Percentiles rank a stretch among this genome's conserved stretches.
These are phyloP conservation scores for Azorinus chamasolen DNA, from an alignment of 2,888 invertebrate genomes.

Conservation along the genomic window DNA sequence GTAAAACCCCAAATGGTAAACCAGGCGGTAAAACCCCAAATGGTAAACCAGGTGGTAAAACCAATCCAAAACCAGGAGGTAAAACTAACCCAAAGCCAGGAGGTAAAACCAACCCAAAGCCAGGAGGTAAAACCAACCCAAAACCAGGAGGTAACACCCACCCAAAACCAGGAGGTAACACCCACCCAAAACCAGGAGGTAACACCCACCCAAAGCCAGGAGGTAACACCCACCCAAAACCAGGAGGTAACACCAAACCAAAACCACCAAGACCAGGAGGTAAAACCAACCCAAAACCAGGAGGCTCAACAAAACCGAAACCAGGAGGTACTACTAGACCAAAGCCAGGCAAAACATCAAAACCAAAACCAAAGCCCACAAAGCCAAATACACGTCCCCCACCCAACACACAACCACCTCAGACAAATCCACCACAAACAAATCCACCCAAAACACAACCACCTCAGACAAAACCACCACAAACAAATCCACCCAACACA, in stretches of 20 bases:
- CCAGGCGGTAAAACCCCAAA: constrained; percentile 46
- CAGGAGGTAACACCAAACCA: constrained; percentile 41
- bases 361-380: constrained; percentile 27
- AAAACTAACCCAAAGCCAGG: constrained; percentile 25
- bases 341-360: constrained; percentile 31
- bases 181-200: constrained; percentile 34
- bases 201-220: constrained; percentile 40
- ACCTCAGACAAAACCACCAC: constrained; percentile 25
- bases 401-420: constrained; percentile 3
- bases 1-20: neutral
- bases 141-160: constrained; percentile 31
- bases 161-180: constrained; percentile 25
- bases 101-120: neutral
- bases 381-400: constrained; percentile 19
- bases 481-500: constrained; percentile 15
- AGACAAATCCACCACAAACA: constrained; percentile 24
- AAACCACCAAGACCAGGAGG: constrained; percentile 39
- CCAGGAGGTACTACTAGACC: constrained; percentile 21
- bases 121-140: constrained; percentile 9
- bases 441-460: constrained; percentile 13
- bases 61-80: constrained; percentile 32
- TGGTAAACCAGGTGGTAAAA: constrained; percentile 38
- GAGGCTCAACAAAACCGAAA: constrained; percentile 29
- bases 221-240: constrained; percentile 11
- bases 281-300: constrained; percentile 33